phyloP scores from a whole-genome alignment of 2,888 invertebrate genomes.

The Acheta domesticus region DNA sequence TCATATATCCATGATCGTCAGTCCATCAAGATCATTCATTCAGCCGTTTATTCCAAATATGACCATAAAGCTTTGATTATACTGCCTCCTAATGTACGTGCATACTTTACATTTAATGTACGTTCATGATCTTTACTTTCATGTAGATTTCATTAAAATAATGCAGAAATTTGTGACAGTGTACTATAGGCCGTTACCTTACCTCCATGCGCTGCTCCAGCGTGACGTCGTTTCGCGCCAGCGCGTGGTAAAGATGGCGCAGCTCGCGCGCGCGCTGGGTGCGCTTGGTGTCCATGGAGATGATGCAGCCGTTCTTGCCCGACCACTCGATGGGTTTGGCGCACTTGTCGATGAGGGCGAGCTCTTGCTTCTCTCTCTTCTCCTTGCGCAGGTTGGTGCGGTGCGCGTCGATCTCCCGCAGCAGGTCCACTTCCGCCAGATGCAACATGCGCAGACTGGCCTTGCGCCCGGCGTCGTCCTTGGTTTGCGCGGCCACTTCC shows the following conservation, averaged over 20 bases:
- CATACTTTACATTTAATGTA: too few species aligned
- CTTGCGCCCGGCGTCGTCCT: constrained; percentile 63
- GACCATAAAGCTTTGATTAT: too few species aligned
- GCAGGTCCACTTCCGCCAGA: constrained; percentile 68
- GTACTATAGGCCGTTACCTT: too few species aligned
- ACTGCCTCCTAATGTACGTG: too few species aligned
- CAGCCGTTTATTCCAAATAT: too few species aligned
- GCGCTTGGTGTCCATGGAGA: constrained; percentile 77
- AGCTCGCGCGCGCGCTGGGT: constrained; percentile 74
- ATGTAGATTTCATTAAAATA: too few species aligned
- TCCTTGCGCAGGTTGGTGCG: constrained; percentile 59
- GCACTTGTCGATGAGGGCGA: constrained; percentile 63
- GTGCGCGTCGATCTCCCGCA: constrained; percentile 66
- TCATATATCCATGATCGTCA: too few species aligned
- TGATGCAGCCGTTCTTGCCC: constrained; percentile 49
- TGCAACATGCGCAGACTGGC: constrained; percentile 66
- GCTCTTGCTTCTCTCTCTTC: constrained; percentile 57
- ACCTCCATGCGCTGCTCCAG: constrained; percentile 67
- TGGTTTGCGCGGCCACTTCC: constrained; percentile 53
- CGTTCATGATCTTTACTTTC: too few species aligned
- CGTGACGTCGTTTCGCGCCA: constrained; percentile 57
- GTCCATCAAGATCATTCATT: too few species aligned
- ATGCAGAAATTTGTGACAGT: too few species aligned
- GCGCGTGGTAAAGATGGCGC: constrained; percentile 66
- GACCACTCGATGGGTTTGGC: constrained; percentile 73